Evolutionary conservation across 1,140 invertebrate genomes (phyloP).

Genomic region (Drosophila repletoides): DNA sequence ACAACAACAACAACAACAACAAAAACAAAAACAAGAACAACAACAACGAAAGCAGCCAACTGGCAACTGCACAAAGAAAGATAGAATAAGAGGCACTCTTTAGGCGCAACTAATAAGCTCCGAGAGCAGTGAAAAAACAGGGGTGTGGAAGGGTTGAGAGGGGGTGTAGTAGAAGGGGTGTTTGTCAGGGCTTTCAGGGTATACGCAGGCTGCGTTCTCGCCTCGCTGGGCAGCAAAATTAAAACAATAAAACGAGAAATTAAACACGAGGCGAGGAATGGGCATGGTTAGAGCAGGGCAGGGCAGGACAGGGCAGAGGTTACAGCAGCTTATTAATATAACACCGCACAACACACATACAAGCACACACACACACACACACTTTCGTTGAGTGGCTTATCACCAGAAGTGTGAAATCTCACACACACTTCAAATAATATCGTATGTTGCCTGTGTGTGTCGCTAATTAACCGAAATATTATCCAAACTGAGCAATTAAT

Average conservation of each 20-base stretch:
- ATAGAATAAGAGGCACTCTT: background rate
- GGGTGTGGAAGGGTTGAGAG: background rate
- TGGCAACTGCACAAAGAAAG: conserved; percentile 45
- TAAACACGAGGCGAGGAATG: conserved; percentile 43
- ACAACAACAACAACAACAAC: background rate
- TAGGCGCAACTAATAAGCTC: conserved; percentile 39
- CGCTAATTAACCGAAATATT: conserved; percentile 72
- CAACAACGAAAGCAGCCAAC: conserved; percentile 53
- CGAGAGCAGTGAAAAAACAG: no score
- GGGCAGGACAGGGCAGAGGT: background rate
- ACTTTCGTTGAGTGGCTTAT: conserved; percentile 29
- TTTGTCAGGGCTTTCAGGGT: conserved; percentile 15
- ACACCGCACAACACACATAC: conserved; percentile 13
- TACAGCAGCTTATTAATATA: conserved; percentile 69
- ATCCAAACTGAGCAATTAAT: conserved; percentile 25
- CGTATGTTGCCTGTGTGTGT: conserved; percentile 7
- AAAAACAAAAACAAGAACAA: conserved; percentile 12
- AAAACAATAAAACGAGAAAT: conserved; percentile 73
- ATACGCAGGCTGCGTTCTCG: conserved; percentile 19
- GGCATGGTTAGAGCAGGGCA: no score
- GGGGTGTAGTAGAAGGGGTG: conserved; percentile 11
- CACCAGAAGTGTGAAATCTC: conserved; percentile 66
- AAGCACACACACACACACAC: background rate
- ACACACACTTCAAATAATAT: conserved; percentile 45
- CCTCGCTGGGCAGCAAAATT: conserved; percentile 54